Conservation (phyloP, 30 jellyfish, hydroid and myxozoan genomes). For the Euphysa ruthae region DNA sequence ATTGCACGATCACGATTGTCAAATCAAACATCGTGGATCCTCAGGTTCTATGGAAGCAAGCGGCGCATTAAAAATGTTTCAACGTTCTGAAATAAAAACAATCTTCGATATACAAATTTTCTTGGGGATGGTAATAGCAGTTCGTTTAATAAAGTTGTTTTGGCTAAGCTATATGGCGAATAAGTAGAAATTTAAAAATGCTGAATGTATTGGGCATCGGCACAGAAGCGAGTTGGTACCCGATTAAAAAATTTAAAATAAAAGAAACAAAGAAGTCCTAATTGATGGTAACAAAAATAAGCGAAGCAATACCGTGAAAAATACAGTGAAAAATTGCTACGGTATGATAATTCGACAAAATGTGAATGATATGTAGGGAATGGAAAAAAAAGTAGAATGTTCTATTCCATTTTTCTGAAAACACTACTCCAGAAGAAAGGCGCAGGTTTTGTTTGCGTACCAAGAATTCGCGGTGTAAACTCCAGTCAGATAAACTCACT, state of each 20-base stretch:
- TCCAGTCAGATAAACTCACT: too few species aligned
- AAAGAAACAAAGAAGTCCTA: neutral
- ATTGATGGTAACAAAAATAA: neutral
- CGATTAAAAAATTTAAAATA: neutral
- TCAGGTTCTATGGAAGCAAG: neutral
- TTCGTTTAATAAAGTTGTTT: neutral
- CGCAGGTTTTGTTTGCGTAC: too few species aligned
- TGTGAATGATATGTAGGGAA: neutral
- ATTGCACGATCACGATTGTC: neutral
- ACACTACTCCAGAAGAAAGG: too few species aligned
- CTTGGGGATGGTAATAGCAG: neutral
- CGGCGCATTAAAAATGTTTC: neutral
- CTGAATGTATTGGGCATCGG: neutral
- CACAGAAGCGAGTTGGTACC: neutral
- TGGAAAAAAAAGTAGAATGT: neutral
- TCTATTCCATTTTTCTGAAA: neutral
- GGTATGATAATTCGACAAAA: neutral
- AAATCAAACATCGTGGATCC: neutral
- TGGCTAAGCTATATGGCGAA: neutral
- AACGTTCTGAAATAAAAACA: constrained; percentile 3
- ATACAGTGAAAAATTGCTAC: neutral
- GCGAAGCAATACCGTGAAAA: neutral
- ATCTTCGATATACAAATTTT: neutral
- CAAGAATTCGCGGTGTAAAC: too few species aligned
- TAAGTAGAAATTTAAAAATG: constrained; percentile 2